These are phyloP conservation scores for Sarcophaga variegata DNA, from an alignment of 2,888 invertebrate species.

Conservation along the genomic window DNA sequence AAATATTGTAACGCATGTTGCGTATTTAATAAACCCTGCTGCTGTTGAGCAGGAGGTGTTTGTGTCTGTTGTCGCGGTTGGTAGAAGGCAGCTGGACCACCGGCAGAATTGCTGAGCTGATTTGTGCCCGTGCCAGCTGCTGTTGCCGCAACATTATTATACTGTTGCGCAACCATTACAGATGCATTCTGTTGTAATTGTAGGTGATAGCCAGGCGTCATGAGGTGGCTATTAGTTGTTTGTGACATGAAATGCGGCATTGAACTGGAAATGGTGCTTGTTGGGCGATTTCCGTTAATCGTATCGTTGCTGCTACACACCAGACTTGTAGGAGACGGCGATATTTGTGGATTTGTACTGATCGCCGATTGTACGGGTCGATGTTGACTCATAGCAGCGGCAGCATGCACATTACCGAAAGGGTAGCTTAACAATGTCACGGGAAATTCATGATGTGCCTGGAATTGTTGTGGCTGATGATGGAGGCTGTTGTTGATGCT, in stretches of 20 bases:
- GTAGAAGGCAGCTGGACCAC: conserved; percentile 64
- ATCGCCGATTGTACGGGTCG: conserved; percentile 56
- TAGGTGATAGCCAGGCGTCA: conserved; percentile 59
- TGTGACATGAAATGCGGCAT: conserved; percentile 57
- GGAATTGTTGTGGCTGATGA: not conserved
- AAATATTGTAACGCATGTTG: conserved; percentile 62
- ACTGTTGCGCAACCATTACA: conserved; percentile 57
- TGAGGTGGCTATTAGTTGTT: conserved; percentile 57
- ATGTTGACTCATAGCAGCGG: conserved; percentile 38
- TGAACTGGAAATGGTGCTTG: conserved; percentile 47
- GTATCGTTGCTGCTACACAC: conserved; percentile 25
- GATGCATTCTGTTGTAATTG: conserved; percentile 52
- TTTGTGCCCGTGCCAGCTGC: conserved; percentile 57
- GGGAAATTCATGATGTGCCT: conserved; percentile 67
- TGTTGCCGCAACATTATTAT: conserved; percentile 57
- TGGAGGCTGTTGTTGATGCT: conserved; percentile 61
- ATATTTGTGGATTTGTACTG: conserved; percentile 60
- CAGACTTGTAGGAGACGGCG: conserved; percentile 66
- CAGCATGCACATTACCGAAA: conserved; percentile 63
- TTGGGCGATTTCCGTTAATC: conserved; percentile 24
- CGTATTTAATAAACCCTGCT: conserved; percentile 61
- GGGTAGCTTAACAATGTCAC: conserved; percentile 62
- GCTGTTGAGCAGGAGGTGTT: conserved; percentile 71
- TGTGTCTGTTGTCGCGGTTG: conserved; percentile 71
- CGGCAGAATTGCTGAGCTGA: conserved; percentile 41